Conservation (phyloP, 2,113 vertebrate species). For the Apus apus region DNA sequence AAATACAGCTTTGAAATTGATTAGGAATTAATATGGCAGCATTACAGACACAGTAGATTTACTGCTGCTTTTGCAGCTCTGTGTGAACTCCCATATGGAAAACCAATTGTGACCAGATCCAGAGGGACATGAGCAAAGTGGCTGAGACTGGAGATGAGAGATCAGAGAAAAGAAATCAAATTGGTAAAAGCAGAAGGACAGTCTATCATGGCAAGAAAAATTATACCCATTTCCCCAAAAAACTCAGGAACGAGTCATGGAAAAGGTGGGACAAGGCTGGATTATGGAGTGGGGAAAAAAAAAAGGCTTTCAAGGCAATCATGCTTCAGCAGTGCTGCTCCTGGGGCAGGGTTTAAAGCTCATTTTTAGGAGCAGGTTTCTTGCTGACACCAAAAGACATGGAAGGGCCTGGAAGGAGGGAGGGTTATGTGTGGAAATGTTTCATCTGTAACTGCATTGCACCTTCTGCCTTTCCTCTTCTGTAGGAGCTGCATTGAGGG, state of each 20-base stretch:
- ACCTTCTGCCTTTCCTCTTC: background rate
- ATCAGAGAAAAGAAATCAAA: background rate
- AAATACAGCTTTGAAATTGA: conserved; percentile 49
- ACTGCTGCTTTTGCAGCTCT: conserved; percentile 7
- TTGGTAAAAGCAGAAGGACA: background rate
- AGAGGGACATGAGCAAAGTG: background rate
- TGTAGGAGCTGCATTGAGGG: background rate
- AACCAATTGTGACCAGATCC: background rate
- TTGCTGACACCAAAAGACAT: background rate
- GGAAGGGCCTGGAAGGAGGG: background rate
- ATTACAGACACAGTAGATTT: conserved; percentile 40
- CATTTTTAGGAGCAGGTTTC: background rate
- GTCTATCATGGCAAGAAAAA: background rate
- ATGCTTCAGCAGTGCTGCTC: background rate
- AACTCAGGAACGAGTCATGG: background rate
- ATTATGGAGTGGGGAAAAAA: background rate
- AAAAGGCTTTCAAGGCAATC: background rate
- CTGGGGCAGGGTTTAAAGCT: background rate
- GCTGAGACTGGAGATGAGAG: background rate
- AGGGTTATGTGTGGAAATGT: background rate
- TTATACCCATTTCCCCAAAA: background rate
- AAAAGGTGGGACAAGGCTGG: background rate
- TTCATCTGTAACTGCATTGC: background rate
- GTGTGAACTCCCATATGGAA: background rate
- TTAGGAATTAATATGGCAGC: conserved; percentile 58